phyloP scores from a whole-genome alignment of 2,888 invertebrate genomes.

The Cephus pygmeus region DNA sequence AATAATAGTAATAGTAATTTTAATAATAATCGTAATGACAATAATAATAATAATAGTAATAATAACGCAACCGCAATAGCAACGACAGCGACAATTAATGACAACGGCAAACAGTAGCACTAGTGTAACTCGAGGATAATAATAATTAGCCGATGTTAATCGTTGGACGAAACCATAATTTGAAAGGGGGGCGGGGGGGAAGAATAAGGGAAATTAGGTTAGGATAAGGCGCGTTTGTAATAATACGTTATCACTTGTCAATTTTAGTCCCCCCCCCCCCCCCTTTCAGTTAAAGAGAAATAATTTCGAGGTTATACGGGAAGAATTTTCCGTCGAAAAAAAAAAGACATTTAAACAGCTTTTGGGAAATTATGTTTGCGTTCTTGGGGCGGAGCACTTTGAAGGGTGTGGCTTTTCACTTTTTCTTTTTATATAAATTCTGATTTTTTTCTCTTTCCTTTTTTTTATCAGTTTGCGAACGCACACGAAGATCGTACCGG shows the following conservation, averaged over 20 bases:
- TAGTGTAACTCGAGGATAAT: neutral
- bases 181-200: neutral
- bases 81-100: conserved; percentile 26
- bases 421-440: neutral
- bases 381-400: neutral
- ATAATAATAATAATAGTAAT: conserved; percentile 26
- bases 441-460: neutral
- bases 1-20: conserved; percentile 31
- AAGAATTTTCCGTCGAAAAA: neutral
- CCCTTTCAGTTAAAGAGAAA: neutral
- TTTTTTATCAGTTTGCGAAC: neutral
- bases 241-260: neutral
- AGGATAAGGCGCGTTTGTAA: neutral
- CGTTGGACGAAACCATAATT: neutral
- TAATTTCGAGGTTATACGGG: neutral
- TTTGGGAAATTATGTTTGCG: neutral
- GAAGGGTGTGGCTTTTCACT: neutral
- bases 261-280: neutral
- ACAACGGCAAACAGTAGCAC: neutral
- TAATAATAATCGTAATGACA: conserved; percentile 33
- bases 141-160: neutral
- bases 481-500: neutral
- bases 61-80: conserved; percentile 26
- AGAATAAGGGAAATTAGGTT: neutral
- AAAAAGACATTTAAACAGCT: neutral